phyloP scores from a whole-genome alignment of 92 coral and sea anemone genomes.

The Palythoa grandis region DNA sequence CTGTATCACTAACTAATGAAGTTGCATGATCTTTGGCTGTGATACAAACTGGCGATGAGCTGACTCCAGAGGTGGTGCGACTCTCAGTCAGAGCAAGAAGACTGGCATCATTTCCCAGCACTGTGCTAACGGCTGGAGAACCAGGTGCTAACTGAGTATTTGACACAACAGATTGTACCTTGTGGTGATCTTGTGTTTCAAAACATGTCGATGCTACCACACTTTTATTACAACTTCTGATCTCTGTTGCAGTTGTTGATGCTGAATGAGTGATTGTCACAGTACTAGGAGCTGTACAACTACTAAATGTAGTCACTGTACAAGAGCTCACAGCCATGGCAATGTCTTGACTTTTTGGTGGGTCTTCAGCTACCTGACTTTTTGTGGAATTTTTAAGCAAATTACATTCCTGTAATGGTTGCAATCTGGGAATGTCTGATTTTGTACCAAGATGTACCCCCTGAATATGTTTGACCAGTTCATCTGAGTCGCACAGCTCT shows the following conservation, averaged over 20 bases:
- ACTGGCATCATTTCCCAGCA: not conserved
- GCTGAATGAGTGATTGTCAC: not conserved
- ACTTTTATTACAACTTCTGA: not conserved
- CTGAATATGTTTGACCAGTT: slow-evolving; percentile 12
- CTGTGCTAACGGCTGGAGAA: not conserved
- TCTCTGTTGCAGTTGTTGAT: not conserved
- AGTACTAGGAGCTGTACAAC: not conserved
- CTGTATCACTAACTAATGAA: not conserved
- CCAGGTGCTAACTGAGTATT: not conserved
- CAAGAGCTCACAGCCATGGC: not conserved
- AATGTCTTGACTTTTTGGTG: not conserved
- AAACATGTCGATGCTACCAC: not conserved
- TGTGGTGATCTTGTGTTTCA: too few species aligned
- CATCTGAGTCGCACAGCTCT: slow-evolving; percentile 15
- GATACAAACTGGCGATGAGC: not conserved
- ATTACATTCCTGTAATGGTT: not conserved
- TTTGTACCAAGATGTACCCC: not conserved
- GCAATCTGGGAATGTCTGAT: not conserved
- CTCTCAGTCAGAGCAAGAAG: not conserved
- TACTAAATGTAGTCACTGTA: not conserved
- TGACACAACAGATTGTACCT: not conserved
- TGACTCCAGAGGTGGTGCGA: not conserved
- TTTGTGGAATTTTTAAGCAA: not conserved
- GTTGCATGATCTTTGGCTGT: not conserved
- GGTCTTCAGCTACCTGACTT: not conserved